Evolutionary conservation across 2,888 invertebrate genomes (phyloP).

Genomic region (Diaprepes abbreviatus): DNA sequence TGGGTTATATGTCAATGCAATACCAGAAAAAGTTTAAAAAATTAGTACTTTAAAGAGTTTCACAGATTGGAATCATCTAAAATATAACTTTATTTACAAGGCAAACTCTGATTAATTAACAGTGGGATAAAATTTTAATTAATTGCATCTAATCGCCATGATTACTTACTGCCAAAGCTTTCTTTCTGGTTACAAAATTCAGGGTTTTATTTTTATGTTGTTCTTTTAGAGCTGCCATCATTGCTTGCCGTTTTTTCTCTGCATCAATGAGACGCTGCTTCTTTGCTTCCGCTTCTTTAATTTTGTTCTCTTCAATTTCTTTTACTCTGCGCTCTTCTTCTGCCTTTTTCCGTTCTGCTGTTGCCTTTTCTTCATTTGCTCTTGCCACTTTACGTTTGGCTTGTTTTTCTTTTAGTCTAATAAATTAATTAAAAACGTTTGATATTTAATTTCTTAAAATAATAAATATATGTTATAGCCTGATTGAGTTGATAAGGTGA

Average conservation of each 20-base stretch:
- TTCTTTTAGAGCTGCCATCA: slow-evolving; percentile 93
- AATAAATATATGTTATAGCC: no score
- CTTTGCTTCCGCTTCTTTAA: slow-evolving; percentile 93
- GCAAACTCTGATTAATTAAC: no score
- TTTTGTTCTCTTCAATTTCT: slow-evolving; percentile 94
- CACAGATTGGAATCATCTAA: no score
- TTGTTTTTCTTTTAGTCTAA: slow-evolving; percentile 95
- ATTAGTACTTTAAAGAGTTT: no score
- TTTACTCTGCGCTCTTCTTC: slow-evolving; percentile 94
- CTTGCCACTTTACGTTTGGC: slow-evolving; percentile 94
- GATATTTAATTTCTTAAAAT: no score
- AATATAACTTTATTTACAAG: no score
- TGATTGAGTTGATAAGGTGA: no score
- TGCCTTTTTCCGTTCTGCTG: slow-evolving; percentile 94
- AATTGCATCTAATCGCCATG: no score
- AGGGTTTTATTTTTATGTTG: slow-evolving; percentile 87
- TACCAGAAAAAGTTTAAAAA: no score
- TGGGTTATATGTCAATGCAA: no score
- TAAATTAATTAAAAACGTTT: no score
- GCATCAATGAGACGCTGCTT: slow-evolving; percentile 93
- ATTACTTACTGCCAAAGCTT: slow-evolving; percentile 79
- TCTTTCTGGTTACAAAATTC: slow-evolving; percentile 91
- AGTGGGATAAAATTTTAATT: no score
- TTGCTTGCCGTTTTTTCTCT: slow-evolving; percentile 93
- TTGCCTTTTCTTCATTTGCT: slow-evolving; percentile 95